Percentiles rank a stretch among this genome's conserved stretches.
phyloP scores from a whole-genome alignment of 2,113 vertebrate species.

The Stegostoma tigrinum region DNA sequence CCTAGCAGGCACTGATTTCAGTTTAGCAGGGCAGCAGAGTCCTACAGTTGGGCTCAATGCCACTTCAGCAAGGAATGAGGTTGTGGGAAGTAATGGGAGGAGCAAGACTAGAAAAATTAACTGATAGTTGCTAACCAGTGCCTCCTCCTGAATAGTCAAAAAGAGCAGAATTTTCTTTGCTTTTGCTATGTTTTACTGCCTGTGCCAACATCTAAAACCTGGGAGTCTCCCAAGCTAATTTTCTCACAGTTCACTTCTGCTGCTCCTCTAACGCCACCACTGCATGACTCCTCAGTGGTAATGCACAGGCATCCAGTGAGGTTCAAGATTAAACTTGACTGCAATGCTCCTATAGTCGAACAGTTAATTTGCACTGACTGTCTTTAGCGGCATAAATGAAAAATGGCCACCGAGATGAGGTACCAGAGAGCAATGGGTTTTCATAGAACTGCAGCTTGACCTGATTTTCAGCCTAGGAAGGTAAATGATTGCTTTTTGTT shows the following conservation, averaged over 20 bases:
- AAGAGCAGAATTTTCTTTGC: not conserved
- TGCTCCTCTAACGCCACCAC: rapidly evolving
- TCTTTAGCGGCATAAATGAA: not conserved
- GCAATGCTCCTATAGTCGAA: not conserved
- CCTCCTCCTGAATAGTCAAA: not conserved
- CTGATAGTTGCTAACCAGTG: not conserved
- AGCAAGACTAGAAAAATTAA: not conserved
- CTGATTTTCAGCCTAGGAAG: not conserved
- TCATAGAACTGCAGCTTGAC: too few relatives aligned
- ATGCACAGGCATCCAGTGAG: not conserved
- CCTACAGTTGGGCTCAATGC: not conserved
- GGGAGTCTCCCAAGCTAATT: not conserved
- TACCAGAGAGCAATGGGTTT: not conserved
- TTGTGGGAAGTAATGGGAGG: not conserved
- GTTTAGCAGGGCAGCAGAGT: not conserved
- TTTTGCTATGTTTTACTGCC: not conserved
- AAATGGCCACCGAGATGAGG: not conserved
- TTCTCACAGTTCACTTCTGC: not conserved
- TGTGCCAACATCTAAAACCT: not conserved
- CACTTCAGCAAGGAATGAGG: not conserved
- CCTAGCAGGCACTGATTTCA: not conserved
- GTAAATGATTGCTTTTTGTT: not conserved
- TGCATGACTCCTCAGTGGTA: not conserved
- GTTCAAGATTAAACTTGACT: not conserved
- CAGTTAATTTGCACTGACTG: not conserved